Conservation (phyloP, 2,797 vertebrate genomes). For the Ctenochaetus hawaiiensis region DNA sequence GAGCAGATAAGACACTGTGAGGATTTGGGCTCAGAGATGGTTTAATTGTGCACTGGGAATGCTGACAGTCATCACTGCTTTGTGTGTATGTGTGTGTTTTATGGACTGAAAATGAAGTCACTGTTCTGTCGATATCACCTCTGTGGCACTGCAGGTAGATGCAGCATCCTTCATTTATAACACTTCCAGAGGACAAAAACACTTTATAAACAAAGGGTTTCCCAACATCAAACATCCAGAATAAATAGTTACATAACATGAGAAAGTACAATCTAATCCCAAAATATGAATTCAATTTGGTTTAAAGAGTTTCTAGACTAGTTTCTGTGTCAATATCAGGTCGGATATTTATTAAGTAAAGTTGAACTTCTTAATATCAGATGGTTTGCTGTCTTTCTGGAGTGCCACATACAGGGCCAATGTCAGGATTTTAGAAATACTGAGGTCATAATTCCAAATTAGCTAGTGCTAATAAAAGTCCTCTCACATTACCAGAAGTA, state of each 20-base stretch:
- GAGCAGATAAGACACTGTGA: constrained; percentile 57
- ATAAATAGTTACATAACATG: not conserved
- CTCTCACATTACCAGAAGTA: not conserved
- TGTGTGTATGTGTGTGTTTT: constrained; percentile 38
- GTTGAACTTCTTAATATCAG: constrained; percentile 9
- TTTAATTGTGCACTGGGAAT: constrained; percentile 45
- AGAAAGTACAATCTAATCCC: constrained; percentile 5
- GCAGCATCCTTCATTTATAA: constrained; percentile 12
- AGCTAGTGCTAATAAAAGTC: not conserved
- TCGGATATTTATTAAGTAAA: constrained; percentile 8
- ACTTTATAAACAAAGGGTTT: constrained; percentile 2
- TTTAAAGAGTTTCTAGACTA: not conserved
- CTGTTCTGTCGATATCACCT: constrained; percentile 39
- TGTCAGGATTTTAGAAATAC: constrained; percentile 28
- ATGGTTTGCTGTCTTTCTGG: constrained; percentile 39
- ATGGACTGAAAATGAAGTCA: constrained; percentile 49
- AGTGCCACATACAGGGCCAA: constrained; percentile 23
- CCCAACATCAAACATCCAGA: not conserved
- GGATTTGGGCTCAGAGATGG: constrained; percentile 24
- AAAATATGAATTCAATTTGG: constrained; percentile 5
- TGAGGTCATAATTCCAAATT: constrained; percentile 32
- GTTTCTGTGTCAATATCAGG: constrained; percentile 21
- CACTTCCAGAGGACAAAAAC: constrained; percentile 14
- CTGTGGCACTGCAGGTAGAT: constrained; percentile 45
- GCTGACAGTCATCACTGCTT: constrained; percentile 52